A percentile compares a stretch with the other conserved stretches of the same genome.
These are phyloP conservation scores for Dipodomys ordii DNA, from an alignment of 2,113 vertebrate species.

Conservation along the genomic window DNA sequence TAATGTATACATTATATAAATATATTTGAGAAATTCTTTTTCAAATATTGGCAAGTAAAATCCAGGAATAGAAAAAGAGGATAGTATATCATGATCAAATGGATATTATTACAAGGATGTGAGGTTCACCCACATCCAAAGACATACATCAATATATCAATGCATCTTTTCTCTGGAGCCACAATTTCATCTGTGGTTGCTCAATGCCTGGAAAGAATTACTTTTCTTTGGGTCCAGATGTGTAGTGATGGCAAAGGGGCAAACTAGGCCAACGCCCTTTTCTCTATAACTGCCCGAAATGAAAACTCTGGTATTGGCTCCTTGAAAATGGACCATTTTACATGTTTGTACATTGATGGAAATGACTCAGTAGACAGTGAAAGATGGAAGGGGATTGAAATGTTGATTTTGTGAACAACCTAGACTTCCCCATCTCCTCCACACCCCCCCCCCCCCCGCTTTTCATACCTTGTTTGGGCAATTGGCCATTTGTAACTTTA, in stretches of 20 bases:
- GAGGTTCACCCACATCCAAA: not conserved
- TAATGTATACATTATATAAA: no score
- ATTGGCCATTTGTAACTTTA: not conserved
- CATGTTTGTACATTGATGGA: not conserved
- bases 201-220: not conserved
- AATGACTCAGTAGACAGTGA: not conserved
- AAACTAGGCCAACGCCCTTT: not conserved
- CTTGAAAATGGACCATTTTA: not conserved
- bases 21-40: not conserved
- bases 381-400: not conserved
- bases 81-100: not conserved
- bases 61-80: not conserved
- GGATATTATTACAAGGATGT: not conserved
- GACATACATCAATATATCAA: not conserved
- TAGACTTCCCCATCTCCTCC: not conserved
- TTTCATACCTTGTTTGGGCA: not conserved
- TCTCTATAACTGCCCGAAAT: not conserved
- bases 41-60: not conserved
- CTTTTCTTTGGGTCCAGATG: not conserved
- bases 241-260: not conserved
- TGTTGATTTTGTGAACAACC: not conserved
- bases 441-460: no score
- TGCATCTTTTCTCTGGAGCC: not conserved
- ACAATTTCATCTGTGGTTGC: not conserved
- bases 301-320: not conserved